Percentiles rank a stretch among this genome's conserved stretches.
These are phyloP conservation scores for Andricus curvator DNA, from an alignment of 2,888 invertebrate species.

Conservation along the genomic window DNA sequence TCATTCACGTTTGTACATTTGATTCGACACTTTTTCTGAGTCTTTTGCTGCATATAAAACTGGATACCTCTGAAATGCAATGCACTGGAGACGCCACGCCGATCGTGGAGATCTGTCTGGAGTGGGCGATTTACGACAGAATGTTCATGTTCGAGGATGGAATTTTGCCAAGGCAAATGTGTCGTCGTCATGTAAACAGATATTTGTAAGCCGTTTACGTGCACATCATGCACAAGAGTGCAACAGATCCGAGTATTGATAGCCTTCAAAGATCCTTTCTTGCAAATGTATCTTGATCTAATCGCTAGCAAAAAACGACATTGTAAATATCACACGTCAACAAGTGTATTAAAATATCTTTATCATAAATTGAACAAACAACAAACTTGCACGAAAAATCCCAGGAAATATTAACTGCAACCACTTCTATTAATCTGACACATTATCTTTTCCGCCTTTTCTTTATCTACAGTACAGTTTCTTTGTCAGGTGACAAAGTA, in stretches of 20 bases:
- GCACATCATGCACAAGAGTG: constrained; percentile 12
- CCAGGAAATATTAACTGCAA: background rate
- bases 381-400: background rate
- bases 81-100: constrained; percentile 28
- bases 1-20: constrained; percentile 12
- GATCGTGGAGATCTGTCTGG: constrained; percentile 25
- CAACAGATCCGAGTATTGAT: constrained; percentile 26
- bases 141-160: constrained; percentile 30
- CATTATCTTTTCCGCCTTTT: too few relatives aligned
- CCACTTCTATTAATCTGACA: background rate
- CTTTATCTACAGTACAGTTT: too few relatives aligned
- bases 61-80: constrained; percentile 28
- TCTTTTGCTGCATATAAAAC: constrained; percentile 24
- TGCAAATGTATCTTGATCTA: constrained; percentile 30
- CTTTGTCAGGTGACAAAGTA: too few relatives aligned
- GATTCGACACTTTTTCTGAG: constrained; percentile 19
- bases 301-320: constrained; percentile 3
- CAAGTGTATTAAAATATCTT: constrained; percentile 26
- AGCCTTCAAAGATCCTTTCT: constrained; percentile 25
- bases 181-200: constrained; percentile 37
- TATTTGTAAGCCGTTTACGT: constrained; percentile 36
- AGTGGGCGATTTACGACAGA: constrained; percentile 29
- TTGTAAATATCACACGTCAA: constrained; percentile 17
- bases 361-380: background rate
- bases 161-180: constrained; percentile 37